Conservation (phyloP, 2,888 invertebrate genomes). For the Ophion obscuratus region DNA sequence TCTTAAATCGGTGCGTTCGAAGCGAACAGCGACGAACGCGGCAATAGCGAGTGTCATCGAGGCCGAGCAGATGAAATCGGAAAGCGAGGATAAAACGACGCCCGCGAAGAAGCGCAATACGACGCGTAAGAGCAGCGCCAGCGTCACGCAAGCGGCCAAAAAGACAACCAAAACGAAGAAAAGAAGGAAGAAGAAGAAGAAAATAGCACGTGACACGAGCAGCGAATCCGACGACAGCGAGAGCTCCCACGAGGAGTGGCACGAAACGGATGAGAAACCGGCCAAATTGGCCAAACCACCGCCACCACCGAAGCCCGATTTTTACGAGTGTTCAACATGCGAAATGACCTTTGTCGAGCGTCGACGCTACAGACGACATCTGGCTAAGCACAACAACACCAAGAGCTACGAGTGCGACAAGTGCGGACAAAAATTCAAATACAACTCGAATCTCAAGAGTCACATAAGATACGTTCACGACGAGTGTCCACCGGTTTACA, state of each 20-base stretch:
- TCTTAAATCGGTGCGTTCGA: constrained; percentile 48
- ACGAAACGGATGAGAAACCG: constrained; percentile 28
- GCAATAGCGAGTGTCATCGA: constrained; percentile 4
- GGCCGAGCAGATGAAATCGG: constrained; percentile 10
- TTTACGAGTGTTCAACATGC: constrained; percentile 57
- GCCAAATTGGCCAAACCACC: constrained; percentile 23
- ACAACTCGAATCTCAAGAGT: constrained; percentile 65
- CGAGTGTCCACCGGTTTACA: constrained; percentile 65
- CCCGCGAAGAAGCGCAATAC: constrained; percentile 35
- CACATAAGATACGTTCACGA: constrained; percentile 66
- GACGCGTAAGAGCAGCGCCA: neutral
- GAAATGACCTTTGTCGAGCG: constrained; percentile 51
- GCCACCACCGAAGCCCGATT: constrained; percentile 24
- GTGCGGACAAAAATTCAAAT: constrained; percentile 69
- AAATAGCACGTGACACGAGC: constrained; percentile 9
- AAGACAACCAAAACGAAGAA: constrained; percentile 19
- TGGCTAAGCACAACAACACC: constrained; percentile 63
- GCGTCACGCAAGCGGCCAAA: constrained; percentile 6
- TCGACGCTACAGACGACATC: constrained; percentile 63
- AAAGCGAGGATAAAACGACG: constrained; percentile 24
- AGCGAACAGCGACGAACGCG: constrained; percentile 31
- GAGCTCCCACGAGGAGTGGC: constrained; percentile 57
- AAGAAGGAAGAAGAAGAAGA: constrained; percentile 29
- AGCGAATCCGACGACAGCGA: constrained; percentile 52
- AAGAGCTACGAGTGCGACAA: constrained; percentile 67